Base-by-base conservation (phyloP, 2,797 vertebrate genomes). In the Cheracebus regulus region DNA sequence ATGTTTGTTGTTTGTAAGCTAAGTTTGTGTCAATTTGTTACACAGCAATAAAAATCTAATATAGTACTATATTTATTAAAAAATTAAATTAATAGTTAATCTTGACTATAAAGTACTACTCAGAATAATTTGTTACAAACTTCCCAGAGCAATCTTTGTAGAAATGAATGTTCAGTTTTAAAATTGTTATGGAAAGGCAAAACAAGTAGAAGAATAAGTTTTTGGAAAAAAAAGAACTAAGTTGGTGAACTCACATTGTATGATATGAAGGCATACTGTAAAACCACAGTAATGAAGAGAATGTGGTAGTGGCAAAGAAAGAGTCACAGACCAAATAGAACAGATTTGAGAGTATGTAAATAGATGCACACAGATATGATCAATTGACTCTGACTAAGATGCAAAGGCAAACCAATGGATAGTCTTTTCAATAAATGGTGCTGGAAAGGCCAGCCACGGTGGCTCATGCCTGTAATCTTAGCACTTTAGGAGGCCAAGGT, bases 71-170 rank as follows among this genome's bases (percentile, higher is more conserved):
- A 72, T 46, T 19, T 46, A 30, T 90, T 36, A 90, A 85, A 93
- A 87, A 81, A 86, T 85, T 28, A 96, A 44, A 61, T 81, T 86
- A n/a, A 86, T 46, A 93, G 52, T 90, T 81, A 87, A 90, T 90
- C 44, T 14, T 86, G 17, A 15, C 76, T 87, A 57, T 44, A 67
- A 94, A 82, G 22, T 48, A 76, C 19, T 75, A 61, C 24, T 64
- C 91, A 48, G 39, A 82, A 61, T 44, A 94, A 30, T 17, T 22
- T 30, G 19, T 46, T 93, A 41, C 93, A 87, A 90, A 73, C 28
- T 79, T 79, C 30, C 15, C 44, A 81, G 44, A 88, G 50, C 5
- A 73, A 84, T 46, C 88, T 94, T 83, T 96, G 26, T 39, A 88
- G 24, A 92, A 84, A 72, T 85, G 73, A n/a, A 72, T 5, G 44